A percentile compares a stretch with the other conserved stretches of the same genome.
Conservation (phyloP, 2,113 vertebrate species). For the Montifringilla adamsi region DNA sequence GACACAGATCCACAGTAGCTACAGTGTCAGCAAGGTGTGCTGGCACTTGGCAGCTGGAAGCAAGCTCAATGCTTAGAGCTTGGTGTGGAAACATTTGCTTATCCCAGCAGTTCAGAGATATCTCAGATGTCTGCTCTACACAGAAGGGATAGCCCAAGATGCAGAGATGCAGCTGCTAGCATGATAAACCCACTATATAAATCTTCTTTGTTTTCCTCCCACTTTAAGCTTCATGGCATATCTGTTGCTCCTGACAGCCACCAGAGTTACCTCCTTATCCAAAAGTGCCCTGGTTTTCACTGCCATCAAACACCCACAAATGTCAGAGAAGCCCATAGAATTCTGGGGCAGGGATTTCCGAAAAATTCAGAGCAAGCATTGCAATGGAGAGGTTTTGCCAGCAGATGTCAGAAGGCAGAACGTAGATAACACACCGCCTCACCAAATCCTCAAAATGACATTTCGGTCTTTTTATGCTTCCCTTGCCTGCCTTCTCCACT, state of each 20-base stretch:
- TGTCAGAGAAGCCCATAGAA: not conserved
- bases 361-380: not conserved
- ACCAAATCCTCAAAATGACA: not conserved
- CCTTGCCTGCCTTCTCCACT: not conserved
- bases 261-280: not conserved
- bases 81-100: not conserved
- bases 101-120: not conserved
- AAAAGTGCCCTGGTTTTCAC: not conserved
- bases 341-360: not conserved
- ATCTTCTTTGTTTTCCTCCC: not conserved
- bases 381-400: constrained; percentile 37
- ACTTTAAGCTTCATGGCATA: not conserved
- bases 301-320: not conserved
- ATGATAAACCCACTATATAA: not conserved
- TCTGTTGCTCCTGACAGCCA: not conserved
- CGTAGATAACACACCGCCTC: rapidly evolving
- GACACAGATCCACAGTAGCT: not conserved
- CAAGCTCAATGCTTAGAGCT: not conserved
- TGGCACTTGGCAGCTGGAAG: not conserved
- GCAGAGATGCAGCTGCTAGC: not conserved
- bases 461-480: not conserved
- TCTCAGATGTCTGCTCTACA: not conserved
- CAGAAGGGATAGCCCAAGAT: not conserved
- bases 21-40: not conserved
- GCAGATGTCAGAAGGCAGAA: constrained; percentile 47